Base-by-base conservation (phyloP, 2,888 invertebrate species). In the Hoplodrina ambigua region DNA sequence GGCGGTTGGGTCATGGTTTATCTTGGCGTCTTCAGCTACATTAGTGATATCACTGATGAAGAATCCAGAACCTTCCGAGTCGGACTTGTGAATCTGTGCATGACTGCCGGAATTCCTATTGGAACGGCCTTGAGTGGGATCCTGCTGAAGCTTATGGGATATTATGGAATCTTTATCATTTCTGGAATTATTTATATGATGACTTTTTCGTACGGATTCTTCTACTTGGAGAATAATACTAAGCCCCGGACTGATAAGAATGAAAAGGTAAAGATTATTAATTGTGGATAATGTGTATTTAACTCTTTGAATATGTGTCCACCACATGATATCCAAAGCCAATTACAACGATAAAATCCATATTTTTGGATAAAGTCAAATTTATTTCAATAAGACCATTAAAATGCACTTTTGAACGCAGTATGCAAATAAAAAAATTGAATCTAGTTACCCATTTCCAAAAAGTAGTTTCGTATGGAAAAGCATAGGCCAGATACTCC, bases 11-110 rank as follows among this genome's bases (percentile, higher is more conserved):
- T 96, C 3, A 93, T 96, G 84, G 93, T 96, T 69, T 96, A 94
- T 60, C 90, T 96, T 72, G 96, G 96, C n/a, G 94, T 97, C 63
- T 96, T 97, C 89, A 96, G 96, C 80, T 97, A 97, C 82, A 95
- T 97, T 7, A 96, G 97, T 84, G 96, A 97, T 59, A 94, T 97
- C 8, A 96, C 97, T 0, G 93, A 92, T 69, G 92, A 94, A 30
- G 92, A 96, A 75, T 92, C 92, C 0, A 95, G 97, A 73, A 97
- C 97, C 0, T 93, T 96, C 54, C 90, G 97, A 77, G 96, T 97
- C 2, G 97, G 97, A 1, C 91, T 97, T 11, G 94, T 96, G 6
- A 97, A 97, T 85, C 90, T 96, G 19, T 96, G 96, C 86, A 90
- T 96, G 84, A 97, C 96, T 56, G 92, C 96, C 15, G 96, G 97